A percentile compares a stretch with the other conserved stretches of the same genome.
phyloP scores from a whole-genome alignment of 1,140 invertebrate species.

The Trachymyrmex septentrionalis region DNA sequence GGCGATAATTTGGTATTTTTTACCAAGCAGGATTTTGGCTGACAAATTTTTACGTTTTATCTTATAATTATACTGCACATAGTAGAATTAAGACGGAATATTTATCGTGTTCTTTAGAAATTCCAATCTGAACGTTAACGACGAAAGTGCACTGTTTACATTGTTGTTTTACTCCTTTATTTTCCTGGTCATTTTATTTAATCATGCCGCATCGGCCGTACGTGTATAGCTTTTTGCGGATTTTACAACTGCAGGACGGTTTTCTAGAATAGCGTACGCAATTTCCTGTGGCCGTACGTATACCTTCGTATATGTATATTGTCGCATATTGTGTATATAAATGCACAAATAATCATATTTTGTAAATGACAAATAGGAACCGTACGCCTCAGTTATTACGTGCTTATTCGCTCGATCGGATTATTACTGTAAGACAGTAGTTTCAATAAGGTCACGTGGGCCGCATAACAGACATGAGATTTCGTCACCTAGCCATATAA shows the following conservation, averaged over 20 bases:
- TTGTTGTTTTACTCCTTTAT: neutral
- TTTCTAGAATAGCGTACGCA: slow-evolving; percentile 45
- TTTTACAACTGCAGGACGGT: slow-evolving; percentile 71
- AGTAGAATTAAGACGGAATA: neutral
- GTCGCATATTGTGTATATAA: slow-evolving; percentile 42
- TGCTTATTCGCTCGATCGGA: slow-evolving; percentile 47
- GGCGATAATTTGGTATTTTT: neutral
- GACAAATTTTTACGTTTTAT: slow-evolving; percentile 16
- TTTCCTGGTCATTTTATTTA: slow-evolving; percentile 41
- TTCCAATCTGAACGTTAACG: slow-evolving; percentile 31
- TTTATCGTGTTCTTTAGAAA: slow-evolving; percentile 8
- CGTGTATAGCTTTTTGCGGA: slow-evolving; percentile 46
- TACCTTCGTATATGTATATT: slow-evolving; percentile 19
- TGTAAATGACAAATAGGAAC: slow-evolving; percentile 35
- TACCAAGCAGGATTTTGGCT: neutral
- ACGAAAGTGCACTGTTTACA: neutral
- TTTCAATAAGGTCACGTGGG: neutral
- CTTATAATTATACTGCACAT: slow-evolving; percentile 4
- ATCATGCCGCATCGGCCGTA: slow-evolving; percentile 56
- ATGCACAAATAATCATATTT: slow-evolving; percentile 64
- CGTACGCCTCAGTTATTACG: slow-evolving; percentile 35
- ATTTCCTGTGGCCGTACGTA: slow-evolving; percentile 25
- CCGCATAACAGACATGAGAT: slow-evolving; percentile 3
- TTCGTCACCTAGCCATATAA: neutral
- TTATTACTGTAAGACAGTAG: slow-evolving; percentile 31